These are phyloP conservation scores for Synanthedon andrenaeformis DNA, from an alignment of 2,888 invertebrate species.

Conservation along the genomic window DNA sequence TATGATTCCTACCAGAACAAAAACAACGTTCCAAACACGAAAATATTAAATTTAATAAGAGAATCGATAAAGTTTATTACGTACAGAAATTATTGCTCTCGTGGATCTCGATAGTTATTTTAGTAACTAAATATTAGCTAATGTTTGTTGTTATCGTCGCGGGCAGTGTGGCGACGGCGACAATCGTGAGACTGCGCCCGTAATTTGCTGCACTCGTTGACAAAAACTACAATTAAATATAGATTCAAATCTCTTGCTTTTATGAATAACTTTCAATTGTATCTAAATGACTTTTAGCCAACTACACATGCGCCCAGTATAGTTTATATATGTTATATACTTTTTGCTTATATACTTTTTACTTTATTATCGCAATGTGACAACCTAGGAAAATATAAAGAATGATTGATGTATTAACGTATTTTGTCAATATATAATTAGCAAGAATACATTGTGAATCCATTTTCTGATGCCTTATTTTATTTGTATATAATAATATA, in stretches of 20 bases:
- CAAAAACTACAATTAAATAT: background rate
- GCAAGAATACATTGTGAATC: no score
- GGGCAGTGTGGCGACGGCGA: constrained; percentile 27
- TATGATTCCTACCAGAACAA: no score
- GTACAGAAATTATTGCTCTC: constrained; percentile 60
- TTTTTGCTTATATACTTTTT: no score
- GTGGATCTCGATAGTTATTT: constrained; percentile 65
- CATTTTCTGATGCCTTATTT: no score
- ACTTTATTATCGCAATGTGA: no score
- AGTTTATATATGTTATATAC: no score
- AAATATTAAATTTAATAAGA: constrained; percentile 57
- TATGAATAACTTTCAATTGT: background rate
- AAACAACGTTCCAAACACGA: background rate
- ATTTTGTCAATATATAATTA: no score
- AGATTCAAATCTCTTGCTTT: background rate
- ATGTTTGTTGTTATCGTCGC: constrained; percentile 43
- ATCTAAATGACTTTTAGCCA: no score
- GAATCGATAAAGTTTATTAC: constrained; percentile 62
- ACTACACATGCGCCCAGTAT: no score
- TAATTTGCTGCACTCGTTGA: background rate
- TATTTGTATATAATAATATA: no score
- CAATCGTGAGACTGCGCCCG: constrained; percentile 51
- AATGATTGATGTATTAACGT: no score
- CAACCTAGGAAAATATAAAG: no score
- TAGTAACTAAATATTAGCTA: constrained; percentile 33